Conservation (phyloP, 2,888 invertebrate genomes). For the Caprella mutica region DNA sequence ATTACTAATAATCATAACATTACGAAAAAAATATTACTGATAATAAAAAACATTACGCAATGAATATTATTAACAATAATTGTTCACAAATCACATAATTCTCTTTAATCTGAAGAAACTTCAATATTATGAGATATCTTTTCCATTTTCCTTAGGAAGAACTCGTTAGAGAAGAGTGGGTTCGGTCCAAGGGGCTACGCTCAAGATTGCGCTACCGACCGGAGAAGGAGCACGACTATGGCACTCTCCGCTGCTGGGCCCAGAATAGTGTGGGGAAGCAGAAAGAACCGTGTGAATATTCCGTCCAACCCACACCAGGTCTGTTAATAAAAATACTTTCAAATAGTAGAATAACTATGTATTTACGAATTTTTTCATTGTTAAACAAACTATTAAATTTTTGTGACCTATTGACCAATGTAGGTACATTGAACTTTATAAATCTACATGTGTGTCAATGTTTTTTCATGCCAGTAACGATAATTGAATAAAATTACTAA, state of each 20-base stretch:
- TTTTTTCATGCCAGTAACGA: background rate
- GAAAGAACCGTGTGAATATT: constrained; percentile 11
- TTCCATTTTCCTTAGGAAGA: constrained; percentile 8
- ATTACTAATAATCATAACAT: too few relatives aligned
- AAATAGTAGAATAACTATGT: background rate
- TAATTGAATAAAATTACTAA: too few relatives aligned
- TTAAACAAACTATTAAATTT: background rate
- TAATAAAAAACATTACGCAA: too few relatives aligned
- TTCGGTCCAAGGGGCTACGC: constrained; percentile 2
- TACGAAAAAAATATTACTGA: too few relatives aligned
- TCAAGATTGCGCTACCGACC: constrained; percentile 12
- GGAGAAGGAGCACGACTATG: constrained; percentile 14
- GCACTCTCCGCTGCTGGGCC: constrained; percentile 11
- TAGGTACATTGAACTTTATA: background rate
- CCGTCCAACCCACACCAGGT: constrained; percentile 13
- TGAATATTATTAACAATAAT: too few relatives aligned
- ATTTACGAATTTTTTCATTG: background rate
- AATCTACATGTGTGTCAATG: background rate
- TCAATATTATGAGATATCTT: too few relatives aligned
- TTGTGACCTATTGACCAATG: background rate
- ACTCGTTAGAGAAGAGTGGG: constrained; percentile 10
- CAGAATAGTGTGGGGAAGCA: constrained; percentile 10
- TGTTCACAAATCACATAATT: too few relatives aligned
- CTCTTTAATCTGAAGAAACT: too few relatives aligned
- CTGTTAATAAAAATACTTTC: background rate